A percentile compares a stretch with the other conserved stretches of the same genome.
Evolutionary conservation across 2,113 vertebrate species (phyloP).

Genomic region (Ammodytes dubius): DNA sequence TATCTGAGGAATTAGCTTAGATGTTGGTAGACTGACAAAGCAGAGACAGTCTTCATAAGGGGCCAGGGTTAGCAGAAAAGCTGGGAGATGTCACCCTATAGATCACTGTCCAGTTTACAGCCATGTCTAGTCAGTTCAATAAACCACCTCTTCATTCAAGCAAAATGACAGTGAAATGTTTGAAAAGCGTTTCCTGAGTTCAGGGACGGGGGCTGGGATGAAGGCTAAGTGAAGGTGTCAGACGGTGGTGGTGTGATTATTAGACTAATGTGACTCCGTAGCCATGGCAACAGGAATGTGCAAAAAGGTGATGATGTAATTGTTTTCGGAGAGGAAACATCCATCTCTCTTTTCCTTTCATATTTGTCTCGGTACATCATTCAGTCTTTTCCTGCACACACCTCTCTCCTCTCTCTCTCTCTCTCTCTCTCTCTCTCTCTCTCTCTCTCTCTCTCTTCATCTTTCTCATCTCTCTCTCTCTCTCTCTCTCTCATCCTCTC

Average conservation of each 20-base stretch:
- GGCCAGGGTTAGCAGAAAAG: conserved; percentile 64
- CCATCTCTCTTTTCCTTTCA: conserved; percentile 32
- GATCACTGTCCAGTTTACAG: conserved; percentile 38
- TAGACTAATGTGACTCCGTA: conserved; percentile 65
- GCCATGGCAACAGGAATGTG: conserved; percentile 72
- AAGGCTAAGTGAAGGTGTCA: conserved; percentile 53
- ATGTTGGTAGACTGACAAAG: conserved; percentile 72
- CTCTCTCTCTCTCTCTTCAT: neutral
- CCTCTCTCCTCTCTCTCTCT: neutral
- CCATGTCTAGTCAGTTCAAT: neutral
- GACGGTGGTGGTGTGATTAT: conserved; percentile 41
- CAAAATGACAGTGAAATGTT: neutral
- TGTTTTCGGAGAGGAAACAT: conserved; percentile 46
- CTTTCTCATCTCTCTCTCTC: neutral
- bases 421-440: neutral
- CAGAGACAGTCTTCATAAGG: conserved; percentile 43
- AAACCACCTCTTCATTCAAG: neutral
- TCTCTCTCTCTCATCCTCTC: too few relatives aligned
- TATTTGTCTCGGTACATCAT: conserved; percentile 22
- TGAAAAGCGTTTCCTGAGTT: conserved; percentile 12
- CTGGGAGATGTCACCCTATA: conserved; percentile 57
- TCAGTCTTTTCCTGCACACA: neutral
- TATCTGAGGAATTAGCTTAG: conserved; percentile 69
- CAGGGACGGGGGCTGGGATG: conserved; percentile 12
- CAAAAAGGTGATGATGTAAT: conserved; percentile 68